Base-by-base conservation (phyloP, 2,888 invertebrate species). In the Tetheella fluctuosa region DNA sequence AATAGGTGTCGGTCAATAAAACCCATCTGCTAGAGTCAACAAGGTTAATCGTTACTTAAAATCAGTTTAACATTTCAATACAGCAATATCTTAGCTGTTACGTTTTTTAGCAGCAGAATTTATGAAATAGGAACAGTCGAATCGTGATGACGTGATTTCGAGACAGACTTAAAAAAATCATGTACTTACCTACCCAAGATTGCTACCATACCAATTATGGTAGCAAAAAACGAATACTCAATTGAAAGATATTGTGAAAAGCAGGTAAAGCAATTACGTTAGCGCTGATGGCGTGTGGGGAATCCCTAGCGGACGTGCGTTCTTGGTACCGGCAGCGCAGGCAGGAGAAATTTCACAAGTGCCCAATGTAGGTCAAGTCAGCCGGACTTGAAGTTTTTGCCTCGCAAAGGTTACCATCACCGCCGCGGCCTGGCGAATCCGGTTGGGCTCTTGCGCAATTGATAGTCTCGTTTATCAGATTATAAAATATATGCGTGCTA, bases 311-410 rank as follows among this genome's bases (percentile, higher is more conserved):
- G 74, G 74, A 76, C 79, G 77, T 69, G 79, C 76, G 82, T 90
- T 91, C 90, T 88, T 87, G 84, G 89, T 87, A 90, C 78, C 79
- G 79, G 76, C 78, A 82, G 82, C 77, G 84, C 81, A 77, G 90
- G 48, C 81, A 77, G 90, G 89, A 89, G 92, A 93, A 91, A 92
- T 91, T 91, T 89, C 91, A 88, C 88, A 91, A 92, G 87, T 81
- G 68, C 74, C 70, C 76, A 70, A 92, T 83, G 92, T 93, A 76
- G 93, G 93, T 92, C 93, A 90, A 90, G 91, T 82, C 89, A 87
- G 89, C 89, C 92, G 92, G 92, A 91, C 88, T 89, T 87, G 86
- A 87, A 80, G 88, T 89, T 90, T 89, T 88, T 87, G 90, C 89
- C 81, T 81, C 83, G 86, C 83, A 91, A 91, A 92, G 92, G 92